Percentiles rank a stretch among this genome's conserved stretches.
Evolutionary conservation across 2,888 invertebrate genomes (phyloP).

Genomic region (Hemicrepidius hirtus): DNA sequence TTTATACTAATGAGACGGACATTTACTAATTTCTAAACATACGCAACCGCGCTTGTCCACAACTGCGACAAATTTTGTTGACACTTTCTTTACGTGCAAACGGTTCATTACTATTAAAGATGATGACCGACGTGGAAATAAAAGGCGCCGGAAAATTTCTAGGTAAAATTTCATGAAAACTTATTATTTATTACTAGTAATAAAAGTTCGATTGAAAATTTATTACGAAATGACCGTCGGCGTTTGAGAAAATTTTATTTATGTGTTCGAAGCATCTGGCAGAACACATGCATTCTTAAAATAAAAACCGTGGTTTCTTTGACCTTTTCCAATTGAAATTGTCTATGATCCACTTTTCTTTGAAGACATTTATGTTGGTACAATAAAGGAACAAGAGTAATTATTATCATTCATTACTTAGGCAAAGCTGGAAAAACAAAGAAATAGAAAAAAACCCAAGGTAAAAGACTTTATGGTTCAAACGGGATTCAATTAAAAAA

Average conservation of each 20-base stretch:
- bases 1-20: conserved; percentile 29
- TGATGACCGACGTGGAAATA: neutral
- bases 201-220: conserved; percentile 12
- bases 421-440: no score
- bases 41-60: conserved; percentile 16
- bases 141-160: neutral
- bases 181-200: conserved; percentile 12
- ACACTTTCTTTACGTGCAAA: conserved; percentile 1
- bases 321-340: conserved; percentile 2
- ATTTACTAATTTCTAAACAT: conserved; percentile 40
- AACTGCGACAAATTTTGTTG: conserved; percentile 9
- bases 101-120: neutral
- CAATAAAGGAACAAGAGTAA: no score
- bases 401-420: no score
- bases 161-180: neutral
- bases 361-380: no score
- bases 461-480: no score
- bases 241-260: conserved; percentile 21
- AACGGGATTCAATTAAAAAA: no score
- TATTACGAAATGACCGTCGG: conserved; percentile 13
- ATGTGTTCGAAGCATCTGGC: conserved; percentile 14
- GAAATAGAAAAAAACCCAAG: no score
- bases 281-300: neutral
- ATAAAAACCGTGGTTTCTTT: conserved; percentile 7
- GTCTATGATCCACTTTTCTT: no score